Evolutionary conservation across 2,113 vertebrate species (phyloP).

Genomic region (Paramisgurnus dabryanus): DNA sequence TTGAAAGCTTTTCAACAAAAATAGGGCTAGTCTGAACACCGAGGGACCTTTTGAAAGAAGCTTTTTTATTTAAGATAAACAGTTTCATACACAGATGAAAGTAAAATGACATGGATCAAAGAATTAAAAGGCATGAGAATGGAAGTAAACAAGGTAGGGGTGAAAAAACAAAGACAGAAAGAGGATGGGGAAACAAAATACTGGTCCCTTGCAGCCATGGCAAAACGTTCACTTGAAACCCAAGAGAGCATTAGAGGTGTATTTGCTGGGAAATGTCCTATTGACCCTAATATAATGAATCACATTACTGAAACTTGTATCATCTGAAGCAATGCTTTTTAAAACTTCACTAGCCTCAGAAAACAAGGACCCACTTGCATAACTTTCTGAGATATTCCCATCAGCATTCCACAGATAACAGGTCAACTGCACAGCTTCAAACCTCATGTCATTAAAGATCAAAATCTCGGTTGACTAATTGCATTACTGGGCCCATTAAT

Average conservation of each 20-base stretch:
- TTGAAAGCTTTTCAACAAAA: slow-evolving; percentile 28
- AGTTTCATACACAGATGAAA: slow-evolving; percentile 64
- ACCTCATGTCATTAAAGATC: neutral
- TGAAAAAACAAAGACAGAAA: slow-evolving; percentile 5
- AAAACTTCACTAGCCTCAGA: neutral
- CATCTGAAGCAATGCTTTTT: neutral
- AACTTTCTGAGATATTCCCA: neutral
- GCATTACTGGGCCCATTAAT: neutral
- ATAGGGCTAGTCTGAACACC: slow-evolving; percentile 20
- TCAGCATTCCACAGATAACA: neutral
- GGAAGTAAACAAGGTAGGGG: neutral
- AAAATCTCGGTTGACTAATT: neutral
- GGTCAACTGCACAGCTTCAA: neutral
- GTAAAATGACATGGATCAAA: neutral
- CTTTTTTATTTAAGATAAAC: slow-evolving; percentile 52
- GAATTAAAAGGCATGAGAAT: slow-evolving; percentile 14
- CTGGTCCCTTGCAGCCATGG: slow-evolving; percentile 84
- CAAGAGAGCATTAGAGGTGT: slow-evolving; percentile 13
- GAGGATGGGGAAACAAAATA: slow-evolving; percentile 45
- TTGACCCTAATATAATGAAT: neutral
- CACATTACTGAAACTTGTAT: slow-evolving; percentile 4
- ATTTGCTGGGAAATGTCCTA: neutral
- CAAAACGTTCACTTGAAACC: slow-evolving; percentile 81
- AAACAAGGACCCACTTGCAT: neutral
- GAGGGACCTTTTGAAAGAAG: slow-evolving; percentile 27